phyloP scores from a whole-genome alignment of 2,113 vertebrate species.

The Bufo gargarizans region DNA sequence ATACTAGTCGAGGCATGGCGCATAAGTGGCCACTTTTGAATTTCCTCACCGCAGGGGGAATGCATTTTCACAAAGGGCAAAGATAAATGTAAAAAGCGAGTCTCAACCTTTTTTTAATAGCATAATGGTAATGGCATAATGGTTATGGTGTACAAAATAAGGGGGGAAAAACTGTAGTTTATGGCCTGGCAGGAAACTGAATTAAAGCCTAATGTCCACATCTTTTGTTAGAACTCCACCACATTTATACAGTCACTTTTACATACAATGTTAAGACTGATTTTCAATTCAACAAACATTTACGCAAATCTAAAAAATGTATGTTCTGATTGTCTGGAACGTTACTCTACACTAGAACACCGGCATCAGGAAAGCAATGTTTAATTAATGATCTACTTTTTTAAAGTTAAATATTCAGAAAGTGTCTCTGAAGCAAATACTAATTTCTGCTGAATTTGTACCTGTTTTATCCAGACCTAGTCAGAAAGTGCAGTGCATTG shows the following conservation, averaged over 20 bases:
- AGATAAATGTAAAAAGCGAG: conserved; percentile 63
- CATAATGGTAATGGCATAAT: conserved; percentile 56
- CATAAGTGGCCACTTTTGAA: conserved; percentile 64
- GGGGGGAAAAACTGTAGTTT: conserved; percentile 56
- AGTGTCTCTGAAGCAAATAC: conserved; percentile 39
- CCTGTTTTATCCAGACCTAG: conserved; percentile 37
- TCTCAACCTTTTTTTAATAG: conserved; percentile 70
- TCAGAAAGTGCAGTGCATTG: conserved; percentile 32
- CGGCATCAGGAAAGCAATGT: not conserved
- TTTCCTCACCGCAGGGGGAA: conserved; percentile 62
- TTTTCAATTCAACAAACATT: conserved; percentile 6
- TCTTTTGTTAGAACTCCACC: conserved; percentile 59
- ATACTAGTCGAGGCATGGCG: conserved; percentile 30
- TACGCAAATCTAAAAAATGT: conserved; percentile 10
- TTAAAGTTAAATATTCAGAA: conserved; percentile 32
- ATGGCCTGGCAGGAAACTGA: conserved; percentile 48
- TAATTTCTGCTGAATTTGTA: conserved; percentile 38
- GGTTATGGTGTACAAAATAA: conserved; percentile 48
- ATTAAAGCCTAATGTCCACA: conserved; percentile 54
- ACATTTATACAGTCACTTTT: conserved; percentile 56
- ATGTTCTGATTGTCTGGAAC: conserved; percentile 1
- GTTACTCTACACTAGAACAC: not conserved
- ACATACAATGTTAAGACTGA: no score
- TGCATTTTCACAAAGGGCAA: conserved; percentile 70
- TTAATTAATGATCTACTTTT: conserved; percentile 17